Evolutionary conservation across 2,888 invertebrate species (phyloP).

Genomic region (Cephus pygmeus): DNA sequence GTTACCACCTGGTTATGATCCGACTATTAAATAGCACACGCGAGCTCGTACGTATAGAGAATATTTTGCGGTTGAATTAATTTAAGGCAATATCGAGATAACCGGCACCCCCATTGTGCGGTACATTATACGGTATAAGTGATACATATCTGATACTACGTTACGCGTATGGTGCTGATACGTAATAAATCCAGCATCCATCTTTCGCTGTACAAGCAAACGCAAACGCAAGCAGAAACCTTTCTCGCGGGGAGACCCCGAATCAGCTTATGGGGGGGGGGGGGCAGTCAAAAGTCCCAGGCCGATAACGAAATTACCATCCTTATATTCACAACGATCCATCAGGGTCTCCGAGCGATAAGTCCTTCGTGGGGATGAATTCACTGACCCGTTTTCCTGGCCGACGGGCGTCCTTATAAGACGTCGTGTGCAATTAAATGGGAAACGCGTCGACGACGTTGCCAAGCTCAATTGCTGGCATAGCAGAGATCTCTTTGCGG

Average conservation of each 20-base stretch:
- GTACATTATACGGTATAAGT: not conserved
- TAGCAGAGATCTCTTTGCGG: not conserved
- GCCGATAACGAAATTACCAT: not conserved
- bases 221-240: no score
- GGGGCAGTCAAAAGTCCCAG: not conserved
- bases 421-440: not conserved
- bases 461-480: not conserved
- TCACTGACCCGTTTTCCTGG: not conserved
- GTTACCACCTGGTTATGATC: not conserved
- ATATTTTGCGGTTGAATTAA: not conserved
- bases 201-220: not conserved
- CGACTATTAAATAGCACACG: not conserved
- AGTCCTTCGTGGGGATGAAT: not conserved
- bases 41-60: not conserved
- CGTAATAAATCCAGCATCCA: not conserved
- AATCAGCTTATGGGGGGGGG: not conserved
- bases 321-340: not conserved
- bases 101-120: not conserved
- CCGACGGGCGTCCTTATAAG: not conserved
- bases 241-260: no score
- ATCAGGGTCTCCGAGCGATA: not conserved
- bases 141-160: not conserved
- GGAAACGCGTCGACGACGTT: not conserved
- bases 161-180: not conserved
- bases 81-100: not conserved